A percentile compares a stretch with the other conserved stretches of the same genome.
Evolutionary conservation across 1,140 invertebrate genomes (phyloP).

Genomic region (Oryzaephilus surinamensis): DNA sequence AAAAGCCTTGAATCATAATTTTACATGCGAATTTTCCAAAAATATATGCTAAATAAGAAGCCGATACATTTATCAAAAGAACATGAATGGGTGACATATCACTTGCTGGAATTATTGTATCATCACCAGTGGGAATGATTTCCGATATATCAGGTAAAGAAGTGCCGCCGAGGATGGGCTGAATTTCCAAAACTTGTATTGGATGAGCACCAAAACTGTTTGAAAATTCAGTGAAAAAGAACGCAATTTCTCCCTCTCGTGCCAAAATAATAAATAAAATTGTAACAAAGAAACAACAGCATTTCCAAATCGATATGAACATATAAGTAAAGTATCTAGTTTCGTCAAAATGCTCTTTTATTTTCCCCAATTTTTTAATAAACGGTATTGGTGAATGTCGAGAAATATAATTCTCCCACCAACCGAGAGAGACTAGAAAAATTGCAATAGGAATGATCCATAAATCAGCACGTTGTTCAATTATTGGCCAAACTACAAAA

Average conservation of each 20-base stretch:
- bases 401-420: conserved; percentile 96
- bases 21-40: conserved; percentile 94
- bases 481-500: conserved; percentile 79
- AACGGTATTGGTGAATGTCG: conserved; percentile 67
- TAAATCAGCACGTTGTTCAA: conserved; percentile 53
- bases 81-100: conserved; percentile 68
- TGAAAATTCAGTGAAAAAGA: conserved; percentile 66
- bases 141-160: conserved; percentile 64
- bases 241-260: conserved; percentile 63
- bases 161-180: conserved; percentile 41
- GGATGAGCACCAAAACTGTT: conserved; percentile 66
- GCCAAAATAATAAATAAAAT: conserved; percentile 61
- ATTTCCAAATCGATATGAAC: conserved; percentile 84
- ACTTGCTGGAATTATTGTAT: conserved; percentile 53
- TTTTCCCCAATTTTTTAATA: conserved; percentile 64
- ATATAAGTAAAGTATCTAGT: conserved; percentile 83
- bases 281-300: conserved; percentile 64
- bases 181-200: conserved; percentile 64
- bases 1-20: conserved; percentile 92
- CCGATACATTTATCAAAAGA: conserved; percentile 68
- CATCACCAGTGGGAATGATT: conserved; percentile 58
- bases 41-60: conserved; percentile 80
- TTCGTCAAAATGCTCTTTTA: conserved; percentile 68
- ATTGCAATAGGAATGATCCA: conserved; percentile 79
- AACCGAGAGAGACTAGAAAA: conserved; percentile 78